Evolutionary conservation across 2,888 invertebrate genomes (phyloP).

Genomic region (Sipha maydis): DNA sequence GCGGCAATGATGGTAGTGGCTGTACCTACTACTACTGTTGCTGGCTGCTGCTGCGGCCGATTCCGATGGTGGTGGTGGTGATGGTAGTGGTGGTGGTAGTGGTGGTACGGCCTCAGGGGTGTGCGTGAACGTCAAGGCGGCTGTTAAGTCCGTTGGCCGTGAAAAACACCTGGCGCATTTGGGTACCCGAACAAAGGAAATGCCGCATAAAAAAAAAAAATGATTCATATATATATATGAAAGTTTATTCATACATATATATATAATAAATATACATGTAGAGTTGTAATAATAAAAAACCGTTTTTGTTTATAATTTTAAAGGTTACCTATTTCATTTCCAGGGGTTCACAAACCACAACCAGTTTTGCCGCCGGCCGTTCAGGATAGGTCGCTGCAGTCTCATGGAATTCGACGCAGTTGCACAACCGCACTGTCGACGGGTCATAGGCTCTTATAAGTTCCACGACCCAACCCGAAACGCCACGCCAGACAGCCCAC

Average conservation of each 20-base stretch:
- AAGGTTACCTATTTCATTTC: slow-evolving; percentile 58
- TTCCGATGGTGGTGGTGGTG: background rate
- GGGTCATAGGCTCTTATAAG: background rate
- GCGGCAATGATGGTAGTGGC: background rate
- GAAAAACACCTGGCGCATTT: slow-evolving; percentile 60
- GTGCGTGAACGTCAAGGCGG: slow-evolving; percentile 14
- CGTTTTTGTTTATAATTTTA: slow-evolving; percentile 56
- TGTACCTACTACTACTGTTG: background rate
- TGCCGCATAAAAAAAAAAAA: slow-evolving; percentile 50
- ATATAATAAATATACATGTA: background rate
- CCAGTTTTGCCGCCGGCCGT: slow-evolving; percentile 26
- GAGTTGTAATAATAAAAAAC: slow-evolving; percentile 34
- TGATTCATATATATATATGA: background rate
- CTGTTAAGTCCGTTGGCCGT: slow-evolving; percentile 51
- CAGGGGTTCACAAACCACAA: slow-evolving; percentile 54
- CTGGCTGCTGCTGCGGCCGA: slow-evolving; percentile 5
- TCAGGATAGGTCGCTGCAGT: background rate
- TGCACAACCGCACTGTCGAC: background rate
- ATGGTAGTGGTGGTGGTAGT: background rate
- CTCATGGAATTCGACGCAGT: background rate
- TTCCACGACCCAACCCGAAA: background rate
- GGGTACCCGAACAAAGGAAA: slow-evolving; percentile 59
- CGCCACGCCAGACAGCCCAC: background rate
- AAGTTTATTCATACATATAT: too few species aligned
- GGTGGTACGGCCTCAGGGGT: slow-evolving; percentile 42